A percentile compares a stretch with the other conserved stretches of the same genome.
Conservation (phyloP, 2,888 invertebrate species). For the Epistrophe grossulariae region DNA sequence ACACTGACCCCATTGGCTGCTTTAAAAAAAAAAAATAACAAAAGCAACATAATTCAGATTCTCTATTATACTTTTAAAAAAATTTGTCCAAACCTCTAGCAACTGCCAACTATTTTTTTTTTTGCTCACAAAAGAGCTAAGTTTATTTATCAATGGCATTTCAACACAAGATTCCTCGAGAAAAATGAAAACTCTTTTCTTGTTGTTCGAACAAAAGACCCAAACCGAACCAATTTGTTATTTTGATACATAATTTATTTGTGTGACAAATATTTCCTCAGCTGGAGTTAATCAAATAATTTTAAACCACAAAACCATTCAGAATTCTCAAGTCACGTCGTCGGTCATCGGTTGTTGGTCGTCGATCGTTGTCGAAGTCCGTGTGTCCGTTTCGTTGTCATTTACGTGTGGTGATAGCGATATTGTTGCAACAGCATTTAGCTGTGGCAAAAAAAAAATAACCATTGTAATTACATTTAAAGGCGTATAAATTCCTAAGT, state of each 20-base stretch:
- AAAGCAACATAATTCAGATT: slow-evolving; percentile 16
- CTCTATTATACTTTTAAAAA: slow-evolving; percentile 1
- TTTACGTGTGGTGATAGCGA: slow-evolving; percentile 3
- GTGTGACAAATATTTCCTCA: slow-evolving; percentile 64
- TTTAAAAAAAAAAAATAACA: slow-evolving; percentile 7
- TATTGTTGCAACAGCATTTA: slow-evolving; percentile 24
- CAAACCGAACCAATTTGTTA: slow-evolving; percentile 56
- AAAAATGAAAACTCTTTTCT: slow-evolving; percentile 22
- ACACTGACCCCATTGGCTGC: not conserved
- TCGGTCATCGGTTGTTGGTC: not conserved
- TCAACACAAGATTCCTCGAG: slow-evolving; percentile 20
- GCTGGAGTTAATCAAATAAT: slow-evolving; percentile 55
- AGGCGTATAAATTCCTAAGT: slow-evolving; percentile 67
- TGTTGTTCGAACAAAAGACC: slow-evolving; percentile 57
- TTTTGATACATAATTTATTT: slow-evolving; percentile 55
- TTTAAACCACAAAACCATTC: slow-evolving; percentile 52
- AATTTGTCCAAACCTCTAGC: not conserved
- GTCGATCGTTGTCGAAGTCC: not conserved
- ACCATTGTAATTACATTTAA: slow-evolving; percentile 68
- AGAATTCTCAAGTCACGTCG: slow-evolving; percentile 61
- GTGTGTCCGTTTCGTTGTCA: slow-evolving; percentile 2
- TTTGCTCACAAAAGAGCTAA: not conserved
- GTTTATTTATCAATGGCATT: slow-evolving; percentile 5
- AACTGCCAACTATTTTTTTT: not conserved
- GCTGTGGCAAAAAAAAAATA: not conserved